Base-by-base conservation (phyloP, 2,797 vertebrate genomes). In the Bradypodion ventrale region DNA sequence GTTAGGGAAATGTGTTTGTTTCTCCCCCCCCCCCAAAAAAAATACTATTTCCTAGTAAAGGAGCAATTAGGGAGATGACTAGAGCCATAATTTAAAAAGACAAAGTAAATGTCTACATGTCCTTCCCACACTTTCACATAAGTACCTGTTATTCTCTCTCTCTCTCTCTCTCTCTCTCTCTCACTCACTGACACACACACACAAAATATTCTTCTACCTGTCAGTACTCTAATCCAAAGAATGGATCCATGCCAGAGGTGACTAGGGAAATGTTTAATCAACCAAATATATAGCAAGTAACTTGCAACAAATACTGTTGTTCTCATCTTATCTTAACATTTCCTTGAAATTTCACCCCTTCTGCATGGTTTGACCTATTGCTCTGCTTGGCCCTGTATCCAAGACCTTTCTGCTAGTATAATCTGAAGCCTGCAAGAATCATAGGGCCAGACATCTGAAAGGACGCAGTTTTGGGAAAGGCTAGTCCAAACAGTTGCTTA, bases 11-110 rank as follows among this genome's bases (percentile, higher is more conserved):
- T 85, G 23, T 52, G 59, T 77, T 76, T 75, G 46, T n/a, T n/a
- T n/a, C n/a, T n/a, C n/a, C n/a, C n/a, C n/a, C n/a, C n/a, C n/a
- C n/a, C n/a, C n/a, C n/a, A n/a, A n/a, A n/a, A n/a, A n/a, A n/a
- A n/a, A 79, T 90, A 94, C 75, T 90, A 92, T 84, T 94, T 92
- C 89, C 89, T 91, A 93, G 93, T 91, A 92, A 95, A 92, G 87
- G 90, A 95, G 94, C 92, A 95, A 93, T 96, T 95, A 94, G 81
- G 90, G 93, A 93, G 94, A 90, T 92, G 95, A 89, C 88, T 79
- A 93, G 90, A 92, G 87, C 86, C 93, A 93, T 82, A 91, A 93
- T 94, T 91, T 92, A 90, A 91, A 75, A 83, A 94, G 93, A 95
- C 91, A 92, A 90, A 95, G 87, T 91, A 87, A n/a, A 82, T 75